Conservation (phyloP, 2,113 vertebrate genomes). For the Gambusia holbrooki region DNA sequence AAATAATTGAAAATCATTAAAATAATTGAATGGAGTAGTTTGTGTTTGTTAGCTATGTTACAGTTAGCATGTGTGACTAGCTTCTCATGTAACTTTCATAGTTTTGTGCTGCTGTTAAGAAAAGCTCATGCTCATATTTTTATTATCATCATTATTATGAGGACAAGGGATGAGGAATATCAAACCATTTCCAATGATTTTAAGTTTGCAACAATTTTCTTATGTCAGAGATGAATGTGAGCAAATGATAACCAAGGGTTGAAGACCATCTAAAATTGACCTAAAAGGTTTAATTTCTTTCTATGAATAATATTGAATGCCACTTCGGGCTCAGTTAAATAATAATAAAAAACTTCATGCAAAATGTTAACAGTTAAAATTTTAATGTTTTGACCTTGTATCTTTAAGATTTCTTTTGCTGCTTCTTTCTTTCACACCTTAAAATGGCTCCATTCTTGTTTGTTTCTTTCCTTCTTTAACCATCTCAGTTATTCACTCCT, state of each 20-base stretch:
- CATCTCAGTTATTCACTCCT: constrained; percentile 3
- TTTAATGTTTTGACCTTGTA: not conserved
- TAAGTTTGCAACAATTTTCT: not conserved
- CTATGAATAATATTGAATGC: not conserved
- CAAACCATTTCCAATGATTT: not conserved
- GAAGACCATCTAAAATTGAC: not conserved
- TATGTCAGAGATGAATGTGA: no score
- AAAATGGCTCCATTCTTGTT: no score
- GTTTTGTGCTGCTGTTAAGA: not conserved
- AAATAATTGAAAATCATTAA: no score
- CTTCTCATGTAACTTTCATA: not conserved
- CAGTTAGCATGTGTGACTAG: no score
- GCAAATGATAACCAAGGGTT: not conserved
- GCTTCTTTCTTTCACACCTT: no score
- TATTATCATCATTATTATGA: not conserved
- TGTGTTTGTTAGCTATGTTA: no score
- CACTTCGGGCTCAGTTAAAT: not conserved
- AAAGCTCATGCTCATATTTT: not conserved
- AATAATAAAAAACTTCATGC: not conserved
- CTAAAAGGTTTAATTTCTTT: not conserved
- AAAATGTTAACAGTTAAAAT: not conserved
- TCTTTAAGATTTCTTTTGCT: not conserved
- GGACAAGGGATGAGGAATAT: not conserved
- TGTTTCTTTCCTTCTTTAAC: not conserved
- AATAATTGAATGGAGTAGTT: no score